Evolutionary conservation across 2,888 invertebrate genomes (phyloP).

Genomic region (Trichopria drosophilae): DNA sequence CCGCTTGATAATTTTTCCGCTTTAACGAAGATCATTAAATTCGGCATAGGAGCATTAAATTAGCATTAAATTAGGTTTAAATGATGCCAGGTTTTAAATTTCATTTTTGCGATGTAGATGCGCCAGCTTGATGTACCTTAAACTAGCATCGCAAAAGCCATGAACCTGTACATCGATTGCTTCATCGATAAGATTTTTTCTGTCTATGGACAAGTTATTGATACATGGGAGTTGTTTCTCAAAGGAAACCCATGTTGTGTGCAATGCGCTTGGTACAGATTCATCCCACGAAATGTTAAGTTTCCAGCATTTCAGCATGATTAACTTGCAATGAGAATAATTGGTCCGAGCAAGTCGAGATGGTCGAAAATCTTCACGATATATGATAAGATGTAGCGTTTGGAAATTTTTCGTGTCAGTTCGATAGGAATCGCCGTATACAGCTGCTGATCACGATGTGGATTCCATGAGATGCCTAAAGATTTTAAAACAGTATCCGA

Average conservation of each 20-base stretch:
- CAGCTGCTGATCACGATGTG: neutral
- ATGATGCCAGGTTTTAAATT: no score
- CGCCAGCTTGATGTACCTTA: no score
- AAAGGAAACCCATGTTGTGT: conserved; percentile 20
- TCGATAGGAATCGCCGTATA: conserved; percentile 3
- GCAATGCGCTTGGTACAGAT: conserved; percentile 20
- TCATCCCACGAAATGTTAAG: no score
- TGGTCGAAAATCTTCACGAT: conserved; percentile 22
- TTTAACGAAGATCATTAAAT: no score
- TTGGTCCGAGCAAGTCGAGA: conserved; percentile 28
- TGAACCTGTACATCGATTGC: conserved; percentile 27
- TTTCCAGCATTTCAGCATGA: no score
- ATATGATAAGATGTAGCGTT: conserved; percentile 3
- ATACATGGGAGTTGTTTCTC: conserved; percentile 10
- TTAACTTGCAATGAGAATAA: conserved; percentile 24
- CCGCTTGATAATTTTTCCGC: no score
- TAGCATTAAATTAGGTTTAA: no score
- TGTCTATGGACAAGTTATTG: conserved; percentile 16
- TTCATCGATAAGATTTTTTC: neutral
- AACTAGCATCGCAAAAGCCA: no score
- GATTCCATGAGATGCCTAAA: conserved; percentile 6
- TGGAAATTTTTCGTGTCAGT: neutral
- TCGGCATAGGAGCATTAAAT: no score
- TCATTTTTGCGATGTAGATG: no score
- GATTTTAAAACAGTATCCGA: no score